Base-by-base conservation (phyloP, 2,888 invertebrate genomes). In the Meta bourneti region DNA sequence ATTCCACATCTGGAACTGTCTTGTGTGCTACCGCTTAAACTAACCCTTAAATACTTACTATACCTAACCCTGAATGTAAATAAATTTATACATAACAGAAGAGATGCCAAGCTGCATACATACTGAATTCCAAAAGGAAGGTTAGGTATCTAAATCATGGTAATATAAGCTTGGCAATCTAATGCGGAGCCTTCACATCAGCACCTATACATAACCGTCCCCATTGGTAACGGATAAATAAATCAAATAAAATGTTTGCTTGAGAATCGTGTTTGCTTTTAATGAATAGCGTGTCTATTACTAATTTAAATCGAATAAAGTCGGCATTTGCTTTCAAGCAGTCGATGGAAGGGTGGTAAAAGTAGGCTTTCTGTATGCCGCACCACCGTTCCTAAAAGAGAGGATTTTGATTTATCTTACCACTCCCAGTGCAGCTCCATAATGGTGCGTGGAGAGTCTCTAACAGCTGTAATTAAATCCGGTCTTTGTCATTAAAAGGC, bases 391-490 rank as follows among this genome's bases (percentile, higher is more conserved):
- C 49, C 49, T 34, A 6, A 16, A 9, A 61, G 75, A 48, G 11
- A 13, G 54, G 75, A 51, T 13, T 86, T 86, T 86, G 86, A 91
- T 91, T 86, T 86, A 91, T 91, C 51, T 54, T 79, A 54, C 84
- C 90, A 90, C 90, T 90, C 90, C 90, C 70, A 20, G 34, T 20
- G 75, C 74, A 70, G 20, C 70, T 49, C 69, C 61, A 9, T 80
- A 90, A 85, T 90, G 86, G 79, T 61, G 86, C 82, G 19, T 86
- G 71, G 90, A 71, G 69, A 52, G 85, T 77, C 54, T 48, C 51
- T 72, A 79, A 85, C 51, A 74, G 70, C 79, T 84, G 70, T 91
- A 86, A 91, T 91, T 91, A 91, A 86, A 82, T 80, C 52, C 75
- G 54, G 70, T 49, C 84, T 69, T 70, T 69, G 71, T 86, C 90